These are phyloP conservation scores for Rhegmatorhina hoffmannsi DNA, from an alignment of 2,113 vertebrate genomes.

Conservation along the genomic window DNA sequence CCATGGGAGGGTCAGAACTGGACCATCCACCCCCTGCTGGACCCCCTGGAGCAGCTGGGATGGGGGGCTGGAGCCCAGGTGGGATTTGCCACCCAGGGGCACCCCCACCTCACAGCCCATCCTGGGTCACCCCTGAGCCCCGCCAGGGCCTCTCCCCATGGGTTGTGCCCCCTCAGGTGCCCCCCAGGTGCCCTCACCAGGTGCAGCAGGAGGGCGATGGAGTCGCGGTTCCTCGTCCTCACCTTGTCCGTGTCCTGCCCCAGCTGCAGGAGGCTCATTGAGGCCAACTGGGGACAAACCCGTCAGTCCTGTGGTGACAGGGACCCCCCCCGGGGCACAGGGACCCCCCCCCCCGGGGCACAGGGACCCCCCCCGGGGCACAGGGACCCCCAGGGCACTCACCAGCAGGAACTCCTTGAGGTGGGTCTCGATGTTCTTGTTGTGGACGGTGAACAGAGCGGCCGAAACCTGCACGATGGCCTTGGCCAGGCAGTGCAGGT, in stretches of 20 bases:
- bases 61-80: no score
- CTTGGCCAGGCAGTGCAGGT: constrained; percentile 89
- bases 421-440: constrained; percentile 89
- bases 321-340: no score
- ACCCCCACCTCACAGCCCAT: no score
- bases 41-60: no score
- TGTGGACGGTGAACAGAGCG: constrained; percentile 89
- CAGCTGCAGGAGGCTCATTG: constrained; percentile 85
- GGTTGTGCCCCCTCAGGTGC: no score
- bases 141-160: no score
- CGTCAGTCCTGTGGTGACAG: background rate
- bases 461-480: constrained; percentile 89
- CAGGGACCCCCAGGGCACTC: background rate
- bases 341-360: no score
- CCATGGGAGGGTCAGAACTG: no score
- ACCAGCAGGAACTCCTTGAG: constrained; percentile 93
- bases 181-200: constrained; percentile 75
- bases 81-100: no score
- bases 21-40: no score
- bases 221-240: constrained; percentile 86
- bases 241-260: constrained; percentile 86
- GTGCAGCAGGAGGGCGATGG: constrained; percentile 87
- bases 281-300: constrained; percentile 80
- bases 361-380: background rate
- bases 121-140: no score